These are phyloP conservation scores for Sphaerolaimus hirsutus DNA, from an alignment of 2,888 invertebrate species.

Conservation along the genomic window DNA sequence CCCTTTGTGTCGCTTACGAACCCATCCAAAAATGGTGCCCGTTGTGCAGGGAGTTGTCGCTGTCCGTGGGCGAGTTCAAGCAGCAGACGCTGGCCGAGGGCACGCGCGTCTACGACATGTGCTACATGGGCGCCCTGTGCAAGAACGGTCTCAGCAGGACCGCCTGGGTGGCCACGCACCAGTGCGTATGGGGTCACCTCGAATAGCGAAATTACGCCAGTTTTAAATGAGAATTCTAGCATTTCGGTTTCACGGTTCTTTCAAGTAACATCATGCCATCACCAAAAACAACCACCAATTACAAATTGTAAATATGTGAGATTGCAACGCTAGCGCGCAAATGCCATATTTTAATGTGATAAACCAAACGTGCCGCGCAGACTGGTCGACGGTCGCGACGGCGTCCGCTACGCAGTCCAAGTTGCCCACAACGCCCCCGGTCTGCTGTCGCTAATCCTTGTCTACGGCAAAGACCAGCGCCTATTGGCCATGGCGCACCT, in stretches of 20 bases:
- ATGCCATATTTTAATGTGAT: too few species aligned
- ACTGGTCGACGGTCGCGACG: slow-evolving; percentile 24
- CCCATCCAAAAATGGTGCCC: too few species aligned
- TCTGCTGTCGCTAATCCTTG: slow-evolving; percentile 31
- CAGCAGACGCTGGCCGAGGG: slow-evolving; percentile 13
- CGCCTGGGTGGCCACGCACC: slow-evolving; percentile 19
- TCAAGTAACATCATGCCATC: too few species aligned
- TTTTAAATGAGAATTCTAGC: too few species aligned
- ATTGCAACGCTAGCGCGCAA: too few species aligned
- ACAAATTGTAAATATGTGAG: too few species aligned
- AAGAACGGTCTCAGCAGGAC: slow-evolving; percentile 12
- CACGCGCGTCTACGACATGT: slow-evolving; percentile 17
- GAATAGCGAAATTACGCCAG: too few species aligned
- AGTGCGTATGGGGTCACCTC: slow-evolving; percentile 10
- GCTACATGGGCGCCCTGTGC: slow-evolving; percentile 19
- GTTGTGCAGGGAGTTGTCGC: slow-evolving; percentile 20
- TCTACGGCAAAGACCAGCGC: slow-evolving; percentile 25
- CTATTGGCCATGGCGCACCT: slow-evolving; percentile 31
- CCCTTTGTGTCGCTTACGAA: too few species aligned
- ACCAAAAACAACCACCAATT: neutral
- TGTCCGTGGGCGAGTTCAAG: slow-evolving; percentile 19
- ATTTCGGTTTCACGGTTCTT: too few species aligned
- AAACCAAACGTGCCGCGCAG: too few species aligned
- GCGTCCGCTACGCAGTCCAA: slow-evolving; percentile 29
- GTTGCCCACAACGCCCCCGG: slow-evolving; percentile 30